Evolutionary conservation across 1,140 invertebrate genomes (phyloP), one percentile per base, ranked within the genome.

Genomic region (Ylistrum balloti): DNA sequence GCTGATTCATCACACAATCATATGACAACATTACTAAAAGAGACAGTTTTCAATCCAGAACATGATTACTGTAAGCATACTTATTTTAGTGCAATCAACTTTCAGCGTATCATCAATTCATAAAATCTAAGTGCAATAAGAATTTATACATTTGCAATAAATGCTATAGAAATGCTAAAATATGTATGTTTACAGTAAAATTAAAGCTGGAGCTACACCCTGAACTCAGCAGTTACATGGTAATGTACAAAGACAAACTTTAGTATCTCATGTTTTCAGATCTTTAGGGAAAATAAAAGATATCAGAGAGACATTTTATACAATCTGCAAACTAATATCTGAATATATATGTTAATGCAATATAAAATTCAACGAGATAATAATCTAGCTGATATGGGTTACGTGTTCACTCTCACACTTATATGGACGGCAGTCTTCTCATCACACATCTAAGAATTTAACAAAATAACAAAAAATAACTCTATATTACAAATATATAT

Each of bases 401-500:
- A 74, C 28, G 56, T 74, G 56, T 74, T 74, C 56, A 74, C 56
- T 74, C 56, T n/a, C 56, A 74, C 56, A 74, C 56, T n/a, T 28
- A 74, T 28, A 74, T 74, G 56, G 56, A 74, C 56, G 56, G 56
- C 56, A 74, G 56, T 17, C 56, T 74, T 74, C n/a, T 74, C 56
- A 74, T 74, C 22, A 74, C 56, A 74, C 56, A 5, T 28, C 56
- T 74, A 74, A 74, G 22, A 7, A 74, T 74, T n/a, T 74, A 74
- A 74, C 56, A 74, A 74, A 74, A 74, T 74, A 74, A 74, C 56
- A 74, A 28, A 74, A 74, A 74, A 74, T n/a, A 74, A 74, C 56
- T 74, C 56, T 74, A 74, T 74, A 3, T 74, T 74, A 74, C 56
- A 74, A 28, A 28, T 74, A 45, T 45, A 74, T 74, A 74, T 74